Evolutionary conservation across 2,797 vertebrate genomes (phyloP).

Genomic region (Ctenochaetus hawaiiensis): DNA sequence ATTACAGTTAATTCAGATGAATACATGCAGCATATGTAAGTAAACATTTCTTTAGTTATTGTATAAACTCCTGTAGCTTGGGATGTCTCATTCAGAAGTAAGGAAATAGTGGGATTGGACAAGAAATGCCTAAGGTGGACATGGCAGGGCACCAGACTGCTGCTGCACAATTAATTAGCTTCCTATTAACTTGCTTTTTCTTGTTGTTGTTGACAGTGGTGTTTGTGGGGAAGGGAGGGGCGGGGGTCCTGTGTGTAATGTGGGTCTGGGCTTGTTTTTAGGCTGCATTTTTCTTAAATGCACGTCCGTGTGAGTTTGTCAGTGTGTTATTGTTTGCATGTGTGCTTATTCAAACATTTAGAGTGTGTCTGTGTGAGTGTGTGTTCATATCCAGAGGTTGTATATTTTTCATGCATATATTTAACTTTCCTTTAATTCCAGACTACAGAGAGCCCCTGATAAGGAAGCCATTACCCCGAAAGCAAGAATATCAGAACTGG

Average conservation of each 20-base stretch:
- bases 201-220: constrained; percentile 11
- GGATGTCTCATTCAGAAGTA: constrained; percentile 25
- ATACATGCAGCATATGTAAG: background rate
- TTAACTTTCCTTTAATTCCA: constrained; percentile 36
- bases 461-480: constrained; percentile 41
- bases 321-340: background rate
- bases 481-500: constrained; percentile 25
- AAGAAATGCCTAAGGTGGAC: background rate
- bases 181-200: constrained; percentile 35
- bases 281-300: background rate
- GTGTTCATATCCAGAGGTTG: constrained; percentile 11
- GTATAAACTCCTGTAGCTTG: background rate
- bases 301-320: background rate
- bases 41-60: background rate
- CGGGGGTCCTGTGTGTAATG: background rate
- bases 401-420: constrained; percentile 30
- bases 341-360: background rate
- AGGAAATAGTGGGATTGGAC: constrained; percentile 9
- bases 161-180: constrained; percentile 40
- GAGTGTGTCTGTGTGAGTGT: background rate
- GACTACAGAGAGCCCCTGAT: constrained; percentile 36
- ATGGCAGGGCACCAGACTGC: constrained; percentile 11
- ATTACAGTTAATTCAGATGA: no score
- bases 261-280: background rate
- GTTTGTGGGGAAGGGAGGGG: background rate